These are phyloP conservation scores for Haliaeetus leucogaster DNA, from an alignment of 2,113 vertebrate genomes.

Conservation along the genomic window DNA sequence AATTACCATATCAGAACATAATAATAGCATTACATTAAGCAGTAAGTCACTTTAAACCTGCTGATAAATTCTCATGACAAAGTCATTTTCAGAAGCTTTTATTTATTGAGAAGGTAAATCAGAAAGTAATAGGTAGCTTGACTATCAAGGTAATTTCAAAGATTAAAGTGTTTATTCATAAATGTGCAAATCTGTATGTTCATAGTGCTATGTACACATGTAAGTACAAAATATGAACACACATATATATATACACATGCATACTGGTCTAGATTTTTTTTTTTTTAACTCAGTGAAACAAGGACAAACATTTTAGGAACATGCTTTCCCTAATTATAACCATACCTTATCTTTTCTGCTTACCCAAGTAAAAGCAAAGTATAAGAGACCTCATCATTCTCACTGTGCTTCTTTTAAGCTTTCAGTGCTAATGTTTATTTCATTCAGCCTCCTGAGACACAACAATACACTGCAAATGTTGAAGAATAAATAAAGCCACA, in stretches of 20 bases:
- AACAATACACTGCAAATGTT: background rate
- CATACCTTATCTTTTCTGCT: background rate
- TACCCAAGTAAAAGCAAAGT: background rate
- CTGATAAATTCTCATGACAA: background rate
- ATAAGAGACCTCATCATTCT: background rate
- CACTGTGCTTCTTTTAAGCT: background rate
- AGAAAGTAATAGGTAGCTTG: background rate
- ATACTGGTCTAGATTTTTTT: background rate
- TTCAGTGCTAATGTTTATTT: background rate
- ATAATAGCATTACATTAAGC: background rate
- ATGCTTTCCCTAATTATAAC: background rate
- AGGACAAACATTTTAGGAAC: background rate
- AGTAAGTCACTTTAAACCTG: background rate
- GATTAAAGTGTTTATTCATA: background rate
- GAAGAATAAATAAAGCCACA: background rate
- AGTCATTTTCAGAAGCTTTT: background rate
- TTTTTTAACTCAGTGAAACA: background rate
- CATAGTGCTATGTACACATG: background rate
- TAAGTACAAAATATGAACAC: background rate
- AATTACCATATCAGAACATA: background rate
- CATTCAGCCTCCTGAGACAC: background rate
- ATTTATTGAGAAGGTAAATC: background rate
- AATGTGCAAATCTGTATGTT: background rate
- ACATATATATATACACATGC: rapidly evolving
- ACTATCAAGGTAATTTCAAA: background rate